Conservation (phyloP, 2,797 vertebrate genomes). For the Neosilurus mollespiculum region DNA sequence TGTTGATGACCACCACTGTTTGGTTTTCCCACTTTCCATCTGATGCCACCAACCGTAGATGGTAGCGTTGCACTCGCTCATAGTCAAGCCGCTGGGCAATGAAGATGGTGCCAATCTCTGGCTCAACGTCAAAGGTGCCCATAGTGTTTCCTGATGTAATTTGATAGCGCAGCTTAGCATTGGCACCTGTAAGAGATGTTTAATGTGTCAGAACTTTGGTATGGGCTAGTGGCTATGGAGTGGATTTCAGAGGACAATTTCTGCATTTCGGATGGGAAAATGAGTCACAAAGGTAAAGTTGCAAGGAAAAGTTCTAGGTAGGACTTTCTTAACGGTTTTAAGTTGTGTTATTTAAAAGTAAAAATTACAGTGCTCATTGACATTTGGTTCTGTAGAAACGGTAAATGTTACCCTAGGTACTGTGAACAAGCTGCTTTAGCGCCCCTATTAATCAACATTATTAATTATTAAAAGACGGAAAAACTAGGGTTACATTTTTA, state of each 20-base stretch:
- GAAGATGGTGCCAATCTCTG: conserved; percentile 81
- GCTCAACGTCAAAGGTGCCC: conserved; percentile 85
- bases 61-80: conserved; percentile 78
- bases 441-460: not conserved
- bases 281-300: not conserved
- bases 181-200: conserved; percentile 72
- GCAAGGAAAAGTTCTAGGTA: not conserved
- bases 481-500: not conserved
- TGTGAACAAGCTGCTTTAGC: not conserved
- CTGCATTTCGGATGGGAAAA: not conserved
- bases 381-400: not conserved
- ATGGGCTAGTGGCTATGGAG: not conserved
- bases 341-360: not conserved
- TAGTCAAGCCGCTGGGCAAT: conserved; percentile 84
- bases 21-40: conserved; percentile 92
- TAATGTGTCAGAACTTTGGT: not conserved
- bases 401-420: not conserved
- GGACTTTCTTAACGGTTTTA: not conserved
- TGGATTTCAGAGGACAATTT: not conserved
- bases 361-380: not conserved
- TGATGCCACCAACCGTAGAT: conserved; percentile 83
- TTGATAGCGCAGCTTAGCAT: conserved; percentile 87
- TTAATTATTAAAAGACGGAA: not conserved
- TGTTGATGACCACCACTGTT: conserved; percentile 76
- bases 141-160: conserved; percentile 82